A percentile compares a stretch with the other conserved stretches of the same genome.
These are phyloP conservation scores for Drosophila burlai DNA, from an alignment of 1,140 invertebrate species.

Conservation along the genomic window DNA sequence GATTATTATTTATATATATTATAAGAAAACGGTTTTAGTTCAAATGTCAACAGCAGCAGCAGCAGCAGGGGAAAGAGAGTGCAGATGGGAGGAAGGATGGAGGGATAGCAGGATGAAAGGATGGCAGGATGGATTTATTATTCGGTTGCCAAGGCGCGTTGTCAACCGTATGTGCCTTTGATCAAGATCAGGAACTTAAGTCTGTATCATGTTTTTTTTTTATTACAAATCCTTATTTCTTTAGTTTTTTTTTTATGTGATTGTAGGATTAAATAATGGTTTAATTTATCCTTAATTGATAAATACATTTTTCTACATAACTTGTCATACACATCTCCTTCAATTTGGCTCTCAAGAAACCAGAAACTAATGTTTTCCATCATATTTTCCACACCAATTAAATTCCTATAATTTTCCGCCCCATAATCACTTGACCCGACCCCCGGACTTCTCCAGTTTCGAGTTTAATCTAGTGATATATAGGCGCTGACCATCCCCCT, in stretches of 20 bases:
- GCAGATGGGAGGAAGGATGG: neutral
- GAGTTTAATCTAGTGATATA: conserved; percentile 38
- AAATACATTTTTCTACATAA: neutral
- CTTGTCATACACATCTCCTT: neutral
- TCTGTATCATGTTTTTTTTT: neutral
- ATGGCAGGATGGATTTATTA: conserved; percentile 17
- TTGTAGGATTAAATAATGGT: neutral
- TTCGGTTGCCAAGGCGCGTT: conserved; percentile 10
- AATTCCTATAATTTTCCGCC: conserved; percentile 9
- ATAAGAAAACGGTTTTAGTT: conserved; percentile 81
- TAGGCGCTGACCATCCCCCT: conserved; percentile 21
- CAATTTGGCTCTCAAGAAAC: neutral
- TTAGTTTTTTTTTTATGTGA: neutral
- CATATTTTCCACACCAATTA: conserved; percentile 11
- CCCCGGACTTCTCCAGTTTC: conserved; percentile 14
- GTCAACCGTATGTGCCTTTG: conserved; percentile 7
- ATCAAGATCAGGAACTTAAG: conserved; percentile 11
- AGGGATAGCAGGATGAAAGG: neutral
- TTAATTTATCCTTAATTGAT: no score
- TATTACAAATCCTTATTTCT: neutral
- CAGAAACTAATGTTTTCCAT: neutral
- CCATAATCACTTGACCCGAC: conserved; percentile 29
- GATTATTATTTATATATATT: conserved; percentile 78
- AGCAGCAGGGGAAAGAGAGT: neutral
- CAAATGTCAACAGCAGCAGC: conserved; percentile 72